Conservation (phyloP, 35 echinoderm and acorn worm species). For the Ophioderma brevispina region DNA sequence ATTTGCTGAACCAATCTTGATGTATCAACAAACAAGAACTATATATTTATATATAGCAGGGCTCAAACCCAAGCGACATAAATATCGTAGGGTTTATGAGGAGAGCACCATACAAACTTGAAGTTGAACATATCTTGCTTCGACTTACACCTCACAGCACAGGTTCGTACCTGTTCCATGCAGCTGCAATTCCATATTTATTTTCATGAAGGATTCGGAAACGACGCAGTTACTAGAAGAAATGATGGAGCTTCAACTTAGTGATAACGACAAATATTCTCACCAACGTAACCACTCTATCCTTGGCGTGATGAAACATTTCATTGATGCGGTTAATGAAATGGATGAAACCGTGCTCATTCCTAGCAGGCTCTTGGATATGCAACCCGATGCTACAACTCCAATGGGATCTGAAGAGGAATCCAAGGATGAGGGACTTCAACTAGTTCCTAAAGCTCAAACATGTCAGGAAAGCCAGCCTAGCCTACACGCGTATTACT, state of each 20-base stretch:
- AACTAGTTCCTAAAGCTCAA: slow-evolving; percentile 1
- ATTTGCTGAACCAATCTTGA: too few relatives aligned
- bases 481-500: slow-evolving; percentile 76
- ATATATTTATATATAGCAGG: too few relatives aligned
- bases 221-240: neutral
- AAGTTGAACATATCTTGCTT: neutral
- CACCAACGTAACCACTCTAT: slow-evolving; percentile 58
- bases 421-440: neutral
- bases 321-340: slow-evolving; percentile 94
- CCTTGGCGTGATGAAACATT: slow-evolving; percentile 90
- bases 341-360: slow-evolving; percentile 98
- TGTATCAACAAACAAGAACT: too few relatives aligned
- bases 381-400: slow-evolving; percentile 47
- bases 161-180: neutral
- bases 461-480: slow-evolving; percentile 33
- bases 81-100: too few relatives aligned
- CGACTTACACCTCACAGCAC: neutral
- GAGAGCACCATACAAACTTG: neutral
- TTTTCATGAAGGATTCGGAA: neutral
- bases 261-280: neutral
- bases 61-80: too few relatives aligned
- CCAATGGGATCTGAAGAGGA: neutral
- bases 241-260: slow-evolving; percentile 5
- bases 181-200: neutral
- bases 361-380: slow-evolving; percentile 88